phyloP scores from a whole-genome alignment of 2,797 vertebrate genomes.

The Dicrostonyx torquatus region DNA sequence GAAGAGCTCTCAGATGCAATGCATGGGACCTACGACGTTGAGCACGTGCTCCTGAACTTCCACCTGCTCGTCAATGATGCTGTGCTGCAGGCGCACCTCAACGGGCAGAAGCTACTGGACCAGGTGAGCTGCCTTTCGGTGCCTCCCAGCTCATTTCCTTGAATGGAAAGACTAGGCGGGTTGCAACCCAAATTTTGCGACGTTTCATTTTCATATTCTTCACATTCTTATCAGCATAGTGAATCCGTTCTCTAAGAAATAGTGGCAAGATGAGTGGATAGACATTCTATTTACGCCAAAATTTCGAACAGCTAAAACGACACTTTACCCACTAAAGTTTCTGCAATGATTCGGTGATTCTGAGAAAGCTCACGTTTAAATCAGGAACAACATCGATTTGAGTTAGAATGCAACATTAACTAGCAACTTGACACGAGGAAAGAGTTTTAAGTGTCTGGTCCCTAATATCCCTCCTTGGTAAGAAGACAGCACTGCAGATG shows the following conservation, averaged over 20 bases:
- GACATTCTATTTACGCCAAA: not conserved
- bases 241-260: not conserved
- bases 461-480: not conserved
- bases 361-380: not conserved
- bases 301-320: not conserved
- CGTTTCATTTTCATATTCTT: not conserved
- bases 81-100: constrained; percentile 85
- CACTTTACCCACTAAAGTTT: not conserved
- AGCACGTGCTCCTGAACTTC: constrained; percentile 90
- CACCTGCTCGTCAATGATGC: constrained; percentile 88
- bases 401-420: not conserved
- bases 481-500: not conserved
- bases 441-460: not conserved
- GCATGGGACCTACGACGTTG: constrained; percentile 86
- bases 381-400: not conserved
- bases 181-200: not conserved
- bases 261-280: not conserved
- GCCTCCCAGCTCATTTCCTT: not conserved
- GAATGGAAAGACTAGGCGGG: not conserved
- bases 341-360: not conserved
- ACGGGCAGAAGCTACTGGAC: constrained; percentile 84
- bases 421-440: not conserved
- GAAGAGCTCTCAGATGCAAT: constrained; percentile 90
- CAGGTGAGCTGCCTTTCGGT: constrained; percentile 85
- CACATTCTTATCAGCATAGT: not conserved